Evolutionary conservation across 2,888 invertebrate species (phyloP).

Genomic region (Podabrus alpinus): DNA sequence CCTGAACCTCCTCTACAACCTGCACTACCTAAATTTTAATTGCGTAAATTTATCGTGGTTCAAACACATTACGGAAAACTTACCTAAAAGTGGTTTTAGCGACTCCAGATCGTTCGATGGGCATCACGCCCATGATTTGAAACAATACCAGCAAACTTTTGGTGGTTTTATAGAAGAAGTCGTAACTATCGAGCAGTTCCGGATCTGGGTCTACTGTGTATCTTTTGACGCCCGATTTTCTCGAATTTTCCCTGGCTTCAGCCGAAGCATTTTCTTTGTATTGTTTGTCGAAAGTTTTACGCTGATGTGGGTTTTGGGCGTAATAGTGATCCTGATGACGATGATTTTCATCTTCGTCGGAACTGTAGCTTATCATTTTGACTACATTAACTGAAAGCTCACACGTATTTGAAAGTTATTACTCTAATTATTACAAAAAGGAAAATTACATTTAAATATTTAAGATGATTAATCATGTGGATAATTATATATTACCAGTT

Average conservation of each 20-base stretch:
- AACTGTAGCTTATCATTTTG: constrained; percentile 18
- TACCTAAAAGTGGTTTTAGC: constrained; percentile 56
- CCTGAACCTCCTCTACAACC: background rate
- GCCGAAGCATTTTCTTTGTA: constrained; percentile 35
- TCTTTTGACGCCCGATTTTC: constrained; percentile 4
- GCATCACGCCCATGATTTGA: constrained; percentile 78
- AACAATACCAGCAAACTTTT: constrained; percentile 72
- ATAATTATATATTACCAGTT: constrained; percentile 36
- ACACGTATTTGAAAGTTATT: constrained; percentile 34
- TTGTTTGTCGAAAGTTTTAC: constrained; percentile 31
- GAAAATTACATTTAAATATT: constrained; percentile 38
- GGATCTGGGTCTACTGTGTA: constrained; percentile 49
- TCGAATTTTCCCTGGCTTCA: constrained; percentile 19
- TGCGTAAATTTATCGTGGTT: too few species aligned
- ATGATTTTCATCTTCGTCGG: constrained; percentile 1
- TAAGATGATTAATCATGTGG: constrained; percentile 41
- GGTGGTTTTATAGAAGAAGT: constrained; percentile 72
- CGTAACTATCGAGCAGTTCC: constrained; percentile 66
- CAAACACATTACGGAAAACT: background rate
- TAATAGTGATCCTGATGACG: constrained; percentile 19
- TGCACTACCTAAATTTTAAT: background rate
- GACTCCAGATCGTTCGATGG: constrained; percentile 68
- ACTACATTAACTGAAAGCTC: background rate
- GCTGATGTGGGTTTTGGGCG: constrained; percentile 44
- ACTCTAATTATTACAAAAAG: constrained; percentile 46